Conservation (phyloP, 2,797 vertebrate species). For the Clarias fuscus region DNA sequence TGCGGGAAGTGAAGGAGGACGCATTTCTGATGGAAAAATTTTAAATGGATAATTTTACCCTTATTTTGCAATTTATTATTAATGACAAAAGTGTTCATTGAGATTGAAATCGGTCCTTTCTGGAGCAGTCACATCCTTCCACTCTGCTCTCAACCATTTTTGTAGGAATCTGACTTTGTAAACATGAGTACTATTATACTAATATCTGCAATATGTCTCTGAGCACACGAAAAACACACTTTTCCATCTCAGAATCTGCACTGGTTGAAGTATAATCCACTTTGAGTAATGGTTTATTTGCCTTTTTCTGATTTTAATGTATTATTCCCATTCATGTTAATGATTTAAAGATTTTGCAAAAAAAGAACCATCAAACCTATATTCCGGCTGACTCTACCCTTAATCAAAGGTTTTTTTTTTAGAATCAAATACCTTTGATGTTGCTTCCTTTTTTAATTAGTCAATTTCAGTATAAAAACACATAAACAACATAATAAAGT, state of each 20-base stretch:
- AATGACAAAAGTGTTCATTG: slow-evolving; percentile 11
- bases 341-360: neutral
- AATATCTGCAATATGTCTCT: neutral
- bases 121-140: neutral
- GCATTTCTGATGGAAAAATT: no score
- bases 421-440: neutral
- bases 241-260: neutral
- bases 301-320: neutral
- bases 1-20: neutral
- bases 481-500: neutral
- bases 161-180: neutral
- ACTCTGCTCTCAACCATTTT: neutral
- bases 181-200: neutral
- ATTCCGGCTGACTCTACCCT: neutral
- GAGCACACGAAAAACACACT: neutral
- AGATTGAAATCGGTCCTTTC: slow-evolving; percentile 1
- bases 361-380: neutral
- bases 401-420: neutral
- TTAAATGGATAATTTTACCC: slow-evolving; percentile 1
- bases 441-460: neutral
- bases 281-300: neutral
- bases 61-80: neutral
- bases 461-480: neutral
- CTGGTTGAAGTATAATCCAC: neutral
- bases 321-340: neutral